These are phyloP conservation scores for Bombus pyrosoma DNA, from an alignment of 1,140 invertebrate species.

Conservation along the genomic window DNA sequence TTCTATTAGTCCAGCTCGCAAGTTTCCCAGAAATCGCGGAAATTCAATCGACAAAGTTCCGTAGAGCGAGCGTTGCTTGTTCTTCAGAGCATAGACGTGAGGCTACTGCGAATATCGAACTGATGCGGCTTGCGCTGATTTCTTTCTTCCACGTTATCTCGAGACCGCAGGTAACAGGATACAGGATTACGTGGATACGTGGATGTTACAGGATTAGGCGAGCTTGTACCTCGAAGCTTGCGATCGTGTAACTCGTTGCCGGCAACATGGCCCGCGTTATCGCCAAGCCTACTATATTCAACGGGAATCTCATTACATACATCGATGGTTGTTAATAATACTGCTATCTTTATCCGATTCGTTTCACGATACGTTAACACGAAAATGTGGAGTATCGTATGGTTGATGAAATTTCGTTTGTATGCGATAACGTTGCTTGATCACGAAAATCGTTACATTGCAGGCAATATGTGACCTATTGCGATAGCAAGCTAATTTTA, in stretches of 20 bases:
- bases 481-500: no score
- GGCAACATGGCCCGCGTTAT: constrained; percentile 27
- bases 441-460: not conserved
- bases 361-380: not conserved
- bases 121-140: constrained; percentile 40
- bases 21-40: not conserved
- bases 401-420: not conserved
- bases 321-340: not conserved
- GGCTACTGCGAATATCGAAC: constrained; percentile 60
- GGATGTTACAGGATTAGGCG: constrained; percentile 56
- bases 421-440: not conserved
- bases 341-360: not conserved
- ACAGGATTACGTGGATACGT: constrained; percentile 48
- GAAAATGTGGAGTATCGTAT: not conserved
- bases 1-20: no score
- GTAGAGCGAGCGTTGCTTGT: constrained; percentile 17
- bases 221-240: constrained; percentile 34
- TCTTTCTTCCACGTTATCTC: constrained; percentile 55
- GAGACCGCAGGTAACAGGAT: constrained; percentile 46
- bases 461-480: no score
- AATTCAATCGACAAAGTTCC: constrained; percentile 31
- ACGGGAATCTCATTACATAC: not conserved
- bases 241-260: constrained; percentile 19
- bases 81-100: constrained; percentile 50
- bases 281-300: constrained; percentile 12